Base-by-base conservation (phyloP, 2,797 vertebrate genomes). In the Loriculus beryllinus region DNA sequence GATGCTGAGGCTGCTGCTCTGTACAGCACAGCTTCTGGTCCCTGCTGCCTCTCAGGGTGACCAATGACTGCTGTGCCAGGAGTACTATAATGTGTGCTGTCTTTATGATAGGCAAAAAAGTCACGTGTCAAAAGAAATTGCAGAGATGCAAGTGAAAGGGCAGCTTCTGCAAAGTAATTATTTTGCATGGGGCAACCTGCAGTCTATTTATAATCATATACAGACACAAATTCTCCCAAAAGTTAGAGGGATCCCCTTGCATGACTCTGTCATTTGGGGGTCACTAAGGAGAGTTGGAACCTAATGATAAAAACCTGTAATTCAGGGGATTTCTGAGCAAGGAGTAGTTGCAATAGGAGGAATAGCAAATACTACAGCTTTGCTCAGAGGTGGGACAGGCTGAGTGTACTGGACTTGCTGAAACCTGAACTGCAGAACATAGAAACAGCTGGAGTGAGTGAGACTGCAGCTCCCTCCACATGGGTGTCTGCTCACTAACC, bases 61-160 rank as follows among this genome's bases (percentile, higher is more conserved):
- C 8, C 2, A 3, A 42, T 2, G 7, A 37, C 22, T 1, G 1
- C 35, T 37, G 62, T 68, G 13, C 26, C 37, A 49, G 31, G 11
- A 47, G 47, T 10, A 37, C 31, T 33, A 5, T 18, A 82, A 35
- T 0, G 1, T 15, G 2, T 37, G 18, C 9, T 42, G 54, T 85
- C 22, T 72, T 79, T 49, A 31, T 13, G 54, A 29, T 4, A n/a
- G 59, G 16, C 31, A 57, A 57, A 87, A 85, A 71, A 65, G 5
- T 14, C 37, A 21, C 0, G 0, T 89, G 25, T 17, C 5, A 45
- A 63, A 86, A 56, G 56, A 71, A 70, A 40, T 23, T 4, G 2
- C 31, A 69, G 59, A 57, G 26, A 12, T 45, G 4, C 26, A 69
- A 74, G 21, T 25, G 56, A 63, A 81, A 68, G 42, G 42, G 3